Base-by-base conservation (phyloP, 2,797 vertebrate genomes). In the Spheniscus humboldti region DNA sequence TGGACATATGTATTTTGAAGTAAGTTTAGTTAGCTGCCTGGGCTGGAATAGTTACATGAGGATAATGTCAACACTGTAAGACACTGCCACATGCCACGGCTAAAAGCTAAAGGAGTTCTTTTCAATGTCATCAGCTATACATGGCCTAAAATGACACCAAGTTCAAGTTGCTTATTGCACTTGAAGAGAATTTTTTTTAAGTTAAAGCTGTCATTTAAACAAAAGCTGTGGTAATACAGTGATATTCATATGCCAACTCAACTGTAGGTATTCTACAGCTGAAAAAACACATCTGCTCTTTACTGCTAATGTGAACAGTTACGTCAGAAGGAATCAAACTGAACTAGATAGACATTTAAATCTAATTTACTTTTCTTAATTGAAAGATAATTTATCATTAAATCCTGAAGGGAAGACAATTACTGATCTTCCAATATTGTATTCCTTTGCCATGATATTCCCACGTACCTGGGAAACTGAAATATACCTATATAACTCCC, bases 11-110 rank as follows among this genome's bases (percentile, higher is more conserved):
- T 30, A 41, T 48, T 93, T 73, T 80, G 31, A 77, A 55, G n/a
- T 35, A 69, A 69, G 14, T 50, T 48, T 25, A 35, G 16, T 55
- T 45, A 78, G 19, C 41, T 86, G 62, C 72, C 67, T 39, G 37
- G 33, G 33, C 35, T 86, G n/a, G 30, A 76, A 35, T 2, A 52
- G n/a, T 56, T 56, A 55, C 8, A 50, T 0, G 0, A 78, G 23
- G 28, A 78, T 41, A 57, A n/a, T 1, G 3, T 24, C 35, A 59
- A 9, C 39, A 35, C 66, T 31, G 4, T 25, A 35, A 75, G 37
- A 35, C 7, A 76, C 0, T 53, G 48, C 30, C n/a, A 76, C 8
- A 5, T 37, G 27, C 27, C 43, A 63, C 0, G 0, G 28, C n/a
- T 87, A 60, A 62, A 90, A 71, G 62, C 52, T 52, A 30, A 39